Evolutionary conservation across 1,140 invertebrate genomes (phyloP).

Genomic region (Eueides isabella): DNA sequence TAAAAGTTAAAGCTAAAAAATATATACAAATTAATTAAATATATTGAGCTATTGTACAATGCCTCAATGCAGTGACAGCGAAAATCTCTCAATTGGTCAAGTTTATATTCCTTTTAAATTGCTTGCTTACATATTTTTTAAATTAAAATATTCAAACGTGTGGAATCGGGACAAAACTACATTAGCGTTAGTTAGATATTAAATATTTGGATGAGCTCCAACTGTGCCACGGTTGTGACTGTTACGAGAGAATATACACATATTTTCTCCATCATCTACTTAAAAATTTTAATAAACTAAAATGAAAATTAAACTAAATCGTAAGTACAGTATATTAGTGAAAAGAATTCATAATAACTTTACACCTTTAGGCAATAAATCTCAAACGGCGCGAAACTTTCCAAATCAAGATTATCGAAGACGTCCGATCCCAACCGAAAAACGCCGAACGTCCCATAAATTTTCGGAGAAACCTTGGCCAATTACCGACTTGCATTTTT

Average conservation of each 20-base stretch:
- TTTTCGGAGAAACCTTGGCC: conserved; percentile 44
- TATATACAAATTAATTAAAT: no score
- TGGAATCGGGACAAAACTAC: background rate
- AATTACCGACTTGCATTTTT: conserved; percentile 60
- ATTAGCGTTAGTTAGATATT: background rate
- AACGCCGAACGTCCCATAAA: conserved; percentile 52
- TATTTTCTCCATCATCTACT: background rate
- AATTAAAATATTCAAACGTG: background rate
- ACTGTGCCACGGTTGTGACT: background rate
- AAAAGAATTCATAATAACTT: conserved; percentile 4
- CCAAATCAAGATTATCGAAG: conserved; percentile 46
- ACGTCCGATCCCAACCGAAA: conserved; percentile 39
- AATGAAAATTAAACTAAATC: background rate
- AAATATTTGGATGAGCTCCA: background rate
- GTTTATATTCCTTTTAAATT: background rate
- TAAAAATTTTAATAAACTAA: no score
- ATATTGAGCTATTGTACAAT: no score
- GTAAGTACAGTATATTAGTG: background rate
- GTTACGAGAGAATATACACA: background rate
- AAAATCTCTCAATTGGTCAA: background rate
- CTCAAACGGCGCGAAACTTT: conserved; percentile 24
- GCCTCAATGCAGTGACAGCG: no score
- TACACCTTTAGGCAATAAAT: conserved; percentile 32
- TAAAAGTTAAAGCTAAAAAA: no score
- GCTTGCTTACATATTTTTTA: conserved; percentile 4